Evolutionary conservation across 2,888 invertebrate genomes (phyloP).

Genomic region (Lacanobia oleracea): DNA sequence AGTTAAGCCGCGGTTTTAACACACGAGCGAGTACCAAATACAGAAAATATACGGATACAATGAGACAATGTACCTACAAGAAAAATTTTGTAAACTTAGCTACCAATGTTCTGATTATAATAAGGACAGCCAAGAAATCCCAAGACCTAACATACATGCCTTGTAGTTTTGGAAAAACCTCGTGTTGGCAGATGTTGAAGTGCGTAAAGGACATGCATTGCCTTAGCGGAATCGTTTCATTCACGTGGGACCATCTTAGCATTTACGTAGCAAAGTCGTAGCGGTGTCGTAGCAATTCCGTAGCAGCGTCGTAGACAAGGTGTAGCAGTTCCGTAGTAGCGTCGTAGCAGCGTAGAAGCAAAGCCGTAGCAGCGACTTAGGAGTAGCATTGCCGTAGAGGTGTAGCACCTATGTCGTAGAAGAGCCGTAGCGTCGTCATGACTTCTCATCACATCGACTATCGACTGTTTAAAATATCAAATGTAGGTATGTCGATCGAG

Average conservation of each 20-base stretch:
- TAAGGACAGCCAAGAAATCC: too few species aligned
- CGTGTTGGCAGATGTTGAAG: too few species aligned
- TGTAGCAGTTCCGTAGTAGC: neutral
- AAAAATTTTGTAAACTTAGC: neutral
- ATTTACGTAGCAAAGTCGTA: neutral
- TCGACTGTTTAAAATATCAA: too few species aligned
- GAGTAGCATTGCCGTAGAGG: neutral
- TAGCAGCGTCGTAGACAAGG: neutral
- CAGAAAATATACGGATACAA: too few species aligned
- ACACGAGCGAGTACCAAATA: conserved; percentile 7
- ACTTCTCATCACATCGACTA: too few species aligned
- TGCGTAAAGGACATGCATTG: too few species aligned
- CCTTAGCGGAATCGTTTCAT: neutral
- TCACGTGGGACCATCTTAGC: neutral
- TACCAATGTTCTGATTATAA: too few species aligned
- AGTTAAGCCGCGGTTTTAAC: conserved; percentile 59
- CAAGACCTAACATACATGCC: too few species aligned
- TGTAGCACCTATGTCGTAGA: neutral
- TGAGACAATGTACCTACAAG: neutral
- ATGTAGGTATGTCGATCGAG: too few species aligned
- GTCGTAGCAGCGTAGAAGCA: neutral
- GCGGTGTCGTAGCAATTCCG: neutral
- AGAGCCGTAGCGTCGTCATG: neutral
- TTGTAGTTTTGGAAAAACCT: too few species aligned
- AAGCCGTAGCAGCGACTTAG: neutral